Evolutionary conservation across 1,140 invertebrate genomes (phyloP).

Genomic region (Aphis craccivora): DNA sequence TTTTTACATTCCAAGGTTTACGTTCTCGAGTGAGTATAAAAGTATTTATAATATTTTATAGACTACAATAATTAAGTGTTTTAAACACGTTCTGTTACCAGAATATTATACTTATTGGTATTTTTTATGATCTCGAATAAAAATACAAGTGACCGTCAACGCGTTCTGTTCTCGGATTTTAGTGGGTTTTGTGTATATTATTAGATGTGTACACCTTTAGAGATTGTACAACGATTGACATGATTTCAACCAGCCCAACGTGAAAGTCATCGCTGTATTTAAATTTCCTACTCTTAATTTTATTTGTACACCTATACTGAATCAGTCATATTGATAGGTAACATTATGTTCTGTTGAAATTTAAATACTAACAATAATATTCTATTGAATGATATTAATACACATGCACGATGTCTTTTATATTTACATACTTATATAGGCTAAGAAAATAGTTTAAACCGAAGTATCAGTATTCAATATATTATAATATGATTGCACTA

Average conservation of each 20-base stretch:
- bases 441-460: background rate
- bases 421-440: background rate
- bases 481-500: too few species aligned
- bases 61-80: too few species aligned
- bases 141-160: background rate
- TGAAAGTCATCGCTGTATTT: conserved; percentile 15
- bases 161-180: background rate
- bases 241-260: background rate
- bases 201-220: background rate
- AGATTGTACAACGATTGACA: background rate
- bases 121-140: background rate
- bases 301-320: background rate
- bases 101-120: background rate
- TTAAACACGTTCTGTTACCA: background rate
- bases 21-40: too few species aligned
- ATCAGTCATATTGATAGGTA: background rate
- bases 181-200: background rate
- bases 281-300: background rate
- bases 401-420: background rate
- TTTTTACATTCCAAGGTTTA: too few species aligned
- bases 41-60: too few species aligned
- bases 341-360: background rate
- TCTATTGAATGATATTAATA: background rate
- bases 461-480: background rate
- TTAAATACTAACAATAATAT: background rate